Evolutionary conservation across 2,797 vertebrate species (phyloP), one percentile per base, ranked within the genome.

Genomic region (Bovichtus diacanthus): DNA sequence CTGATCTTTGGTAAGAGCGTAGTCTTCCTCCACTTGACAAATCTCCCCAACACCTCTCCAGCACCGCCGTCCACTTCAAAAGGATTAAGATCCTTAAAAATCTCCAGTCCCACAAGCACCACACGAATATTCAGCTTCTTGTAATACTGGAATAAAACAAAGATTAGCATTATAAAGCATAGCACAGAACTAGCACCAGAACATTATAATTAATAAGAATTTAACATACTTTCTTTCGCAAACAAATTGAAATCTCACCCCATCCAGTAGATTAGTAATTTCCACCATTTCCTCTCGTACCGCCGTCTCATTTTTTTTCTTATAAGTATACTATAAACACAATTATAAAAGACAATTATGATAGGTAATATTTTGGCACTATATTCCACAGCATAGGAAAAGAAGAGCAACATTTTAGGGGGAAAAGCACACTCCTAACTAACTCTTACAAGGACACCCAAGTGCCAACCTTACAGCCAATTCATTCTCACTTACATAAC

Each of bases 221-320:
- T 5, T 18, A 16, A 7, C 2, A 21, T 1, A 0, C 3, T 51
- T 71, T 60, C 1, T 34, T 51, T 38, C 67, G 19, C 5, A 39
- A 59, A 54, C 6, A n/a, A 61, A 6, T 44, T 6, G 23, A 77
- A 70, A 41, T 78, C 94, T 95, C 91, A 98, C 97, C 94, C 93
- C 94, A 60, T 97, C 96, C 70, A 97, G 87, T 0, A 96, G 91
- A 91, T 97, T 97, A 43, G 94, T 94, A 82, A 98, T 74, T 80
- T 95, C 84, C 61, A 97, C 94, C 70, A 94, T 92, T 86, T 98
- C 95, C 2, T 94, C 90, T 53, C 87, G 92, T 39, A 97, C 92
- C 0, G 92, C 95, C 0, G 90, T 92, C 36, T 58, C 56, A 85
- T 96, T 94, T 4, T 58, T 9, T 0, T 94, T 74, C 85, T 92